Conservation (phyloP, 2,113 vertebrate species). For the Rhea americana region DNA sequence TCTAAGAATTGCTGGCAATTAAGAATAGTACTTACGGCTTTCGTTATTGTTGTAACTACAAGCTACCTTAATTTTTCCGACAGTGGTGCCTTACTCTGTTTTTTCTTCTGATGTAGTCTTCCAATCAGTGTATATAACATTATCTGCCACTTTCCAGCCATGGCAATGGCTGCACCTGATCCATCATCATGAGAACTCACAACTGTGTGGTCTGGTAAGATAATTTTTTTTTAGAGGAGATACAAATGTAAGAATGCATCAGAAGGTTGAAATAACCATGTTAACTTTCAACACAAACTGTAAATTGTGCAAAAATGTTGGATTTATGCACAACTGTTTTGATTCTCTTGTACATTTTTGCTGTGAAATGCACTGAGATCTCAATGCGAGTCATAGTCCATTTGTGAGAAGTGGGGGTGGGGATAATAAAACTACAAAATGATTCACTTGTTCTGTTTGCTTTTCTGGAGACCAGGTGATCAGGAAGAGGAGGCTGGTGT, state of each 20-base stretch:
- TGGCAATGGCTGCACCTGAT: conserved; percentile 50
- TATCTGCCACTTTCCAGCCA: conserved; percentile 62
- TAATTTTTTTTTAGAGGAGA: conserved; percentile 42
- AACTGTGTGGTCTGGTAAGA: conserved; percentile 60
- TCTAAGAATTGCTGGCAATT: conserved; percentile 79
- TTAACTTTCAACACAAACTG: conserved; percentile 65
- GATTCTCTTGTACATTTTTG: conserved; percentile 76
- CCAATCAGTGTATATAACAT: conserved; percentile 74
- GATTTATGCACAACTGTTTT: conserved; percentile 75
- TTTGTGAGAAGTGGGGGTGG: conserved; percentile 79
- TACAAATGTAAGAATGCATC: conserved; percentile 56
- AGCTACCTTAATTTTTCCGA: conserved; percentile 83
- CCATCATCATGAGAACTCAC: conserved; percentile 58
- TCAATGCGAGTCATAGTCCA: conserved; percentile 75
- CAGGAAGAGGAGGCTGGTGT: neutral
- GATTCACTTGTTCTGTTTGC: conserved; percentile 60
- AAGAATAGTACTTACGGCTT: conserved; percentile 77
- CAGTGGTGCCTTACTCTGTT: conserved; percentile 90
- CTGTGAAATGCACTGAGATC: conserved; percentile 91
- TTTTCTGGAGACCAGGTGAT: conserved; percentile 48
- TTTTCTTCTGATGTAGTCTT: conserved; percentile 81
- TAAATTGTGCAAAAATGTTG: conserved; percentile 59
- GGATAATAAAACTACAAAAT: conserved; percentile 78
- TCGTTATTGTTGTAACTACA: conserved; percentile 77
- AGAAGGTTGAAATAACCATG: conserved; percentile 51